Conservation (phyloP, 2,888 invertebrate species). For the Cheilosia vernalis region DNA sequence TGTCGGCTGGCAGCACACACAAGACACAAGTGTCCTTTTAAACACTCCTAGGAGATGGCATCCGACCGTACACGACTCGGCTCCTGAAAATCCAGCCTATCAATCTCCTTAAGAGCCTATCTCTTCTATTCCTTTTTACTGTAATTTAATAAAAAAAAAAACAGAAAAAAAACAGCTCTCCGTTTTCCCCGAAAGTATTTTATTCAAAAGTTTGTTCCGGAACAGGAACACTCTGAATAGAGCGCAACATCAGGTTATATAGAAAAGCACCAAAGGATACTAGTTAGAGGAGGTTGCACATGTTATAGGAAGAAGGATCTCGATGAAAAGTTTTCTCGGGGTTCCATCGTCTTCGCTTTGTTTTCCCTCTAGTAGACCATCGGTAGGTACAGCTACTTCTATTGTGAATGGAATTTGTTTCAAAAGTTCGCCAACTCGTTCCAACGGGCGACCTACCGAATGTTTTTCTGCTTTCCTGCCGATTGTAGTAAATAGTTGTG, state of each 20-base stretch:
- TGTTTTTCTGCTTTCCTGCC: background rate
- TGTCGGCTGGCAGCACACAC: constrained; percentile 60
- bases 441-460: constrained; percentile 12
- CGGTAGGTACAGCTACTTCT: constrained; percentile 1
- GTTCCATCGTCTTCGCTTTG: background rate
- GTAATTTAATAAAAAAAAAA: constrained; percentile 53
- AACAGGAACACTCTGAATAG: constrained; percentile 46
- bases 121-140: constrained; percentile 25
- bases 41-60: constrained; percentile 31
- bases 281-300: constrained; percentile 33
- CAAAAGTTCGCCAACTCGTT: constrained; percentile 62
- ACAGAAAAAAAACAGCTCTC: background rate
- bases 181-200: background rate
- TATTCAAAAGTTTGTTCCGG: constrained; percentile 59
- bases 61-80: background rate
- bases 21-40: constrained; percentile 67
- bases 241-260: background rate
- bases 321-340: constrained; percentile 44
- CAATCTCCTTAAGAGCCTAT: constrained; percentile 57
- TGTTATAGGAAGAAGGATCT: constrained; percentile 27
- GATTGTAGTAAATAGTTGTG: background rate
- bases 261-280: background rate
- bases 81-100: constrained; percentile 32
- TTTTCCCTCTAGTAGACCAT: constrained; percentile 15
- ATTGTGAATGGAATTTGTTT: constrained; percentile 70